Conservation (phyloP, 2,797 vertebrate species). For the Anabacerthia variegaticeps region DNA sequence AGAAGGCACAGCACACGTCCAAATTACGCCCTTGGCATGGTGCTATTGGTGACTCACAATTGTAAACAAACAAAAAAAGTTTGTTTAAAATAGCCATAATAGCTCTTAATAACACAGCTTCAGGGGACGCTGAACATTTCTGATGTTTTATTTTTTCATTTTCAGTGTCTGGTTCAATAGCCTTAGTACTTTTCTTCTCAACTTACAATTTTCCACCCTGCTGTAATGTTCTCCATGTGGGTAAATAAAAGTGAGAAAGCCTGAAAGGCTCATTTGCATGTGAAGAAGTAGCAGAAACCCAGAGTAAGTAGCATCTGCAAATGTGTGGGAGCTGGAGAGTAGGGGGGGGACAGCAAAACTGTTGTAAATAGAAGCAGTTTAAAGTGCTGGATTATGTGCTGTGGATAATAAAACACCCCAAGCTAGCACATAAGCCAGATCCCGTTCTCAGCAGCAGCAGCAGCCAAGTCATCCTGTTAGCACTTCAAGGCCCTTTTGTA, state of each 20-base stretch:
- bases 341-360: slow-evolving; percentile 12
- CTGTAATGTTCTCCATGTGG: neutral
- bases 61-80: neutral
- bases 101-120: slow-evolving; percentile 15
- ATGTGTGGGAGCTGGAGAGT: slow-evolving; percentile 41
- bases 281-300: slow-evolving; percentile 38
- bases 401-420: neutral
- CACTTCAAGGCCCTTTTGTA: neutral
- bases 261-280: slow-evolving; percentile 32
- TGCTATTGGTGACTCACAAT: neutral
- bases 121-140: neutral
- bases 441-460: neutral
- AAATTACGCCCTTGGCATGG: neutral
- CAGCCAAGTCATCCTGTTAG: neutral
- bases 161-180: neutral
- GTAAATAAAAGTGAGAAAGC: slow-evolving; percentile 34
- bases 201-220: neutral
- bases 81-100: neutral
- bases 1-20: neutral
- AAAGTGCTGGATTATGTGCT: neutral
- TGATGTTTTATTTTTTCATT: neutral
- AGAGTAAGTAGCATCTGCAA: slow-evolving; percentile 24
- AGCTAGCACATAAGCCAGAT: neutral
- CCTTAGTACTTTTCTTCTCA: neutral
- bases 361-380: slow-evolving; percentile 38